Base-by-base conservation (phyloP, 1,140 invertebrate genomes). In the Aphaenogaster floridana region DNA sequence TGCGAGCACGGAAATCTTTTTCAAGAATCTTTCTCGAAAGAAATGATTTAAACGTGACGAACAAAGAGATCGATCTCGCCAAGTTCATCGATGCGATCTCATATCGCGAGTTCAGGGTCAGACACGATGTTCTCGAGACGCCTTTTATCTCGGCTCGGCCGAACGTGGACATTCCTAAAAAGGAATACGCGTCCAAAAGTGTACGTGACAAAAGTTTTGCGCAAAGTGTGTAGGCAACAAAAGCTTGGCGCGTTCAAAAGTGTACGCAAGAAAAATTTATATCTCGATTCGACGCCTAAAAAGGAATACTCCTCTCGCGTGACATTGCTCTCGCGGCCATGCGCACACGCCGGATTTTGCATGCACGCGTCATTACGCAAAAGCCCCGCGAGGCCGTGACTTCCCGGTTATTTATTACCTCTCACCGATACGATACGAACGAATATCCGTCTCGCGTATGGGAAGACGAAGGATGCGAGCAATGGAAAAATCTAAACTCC, bases 291-390 rank as follows among this genome's bases (percentile, higher is more conserved):
- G n/a, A 61, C 72, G 54, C 72, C 57, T 45, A 45, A 48, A 63
- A 63, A 61, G 39, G 42, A 78, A 71, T n/a, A 34, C n/a, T 36
- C 17, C 78, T 59, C 45, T 50, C 13, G 48, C 63, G 36, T 28
- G 48, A 69, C 63, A 69, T 54, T 52, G 48, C 28, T 52, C 21
- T n/a, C 34, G 50, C 50, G 71, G 17, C 28, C 21, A 13, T 52
- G 17, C 28, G 17, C 28, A 59, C 17, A 54, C 6, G 28, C 21
- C 21, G 15, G 39, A 48, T 54, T 80, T 78, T 42, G 42, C 21
- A 45, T 39, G 21, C 13, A 21, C n/a, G 36, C 50, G n/a, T 57
- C 48, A 69, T 81, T 69, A 81, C 50, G 64, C 78, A 71, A 69
- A 69, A 71, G 64, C 8, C 15, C 2, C 21, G 48, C 39, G 17